Evolutionary conservation across 1,140 invertebrate genomes (phyloP).

Genomic region (Tetramorium parvispinum): DNA sequence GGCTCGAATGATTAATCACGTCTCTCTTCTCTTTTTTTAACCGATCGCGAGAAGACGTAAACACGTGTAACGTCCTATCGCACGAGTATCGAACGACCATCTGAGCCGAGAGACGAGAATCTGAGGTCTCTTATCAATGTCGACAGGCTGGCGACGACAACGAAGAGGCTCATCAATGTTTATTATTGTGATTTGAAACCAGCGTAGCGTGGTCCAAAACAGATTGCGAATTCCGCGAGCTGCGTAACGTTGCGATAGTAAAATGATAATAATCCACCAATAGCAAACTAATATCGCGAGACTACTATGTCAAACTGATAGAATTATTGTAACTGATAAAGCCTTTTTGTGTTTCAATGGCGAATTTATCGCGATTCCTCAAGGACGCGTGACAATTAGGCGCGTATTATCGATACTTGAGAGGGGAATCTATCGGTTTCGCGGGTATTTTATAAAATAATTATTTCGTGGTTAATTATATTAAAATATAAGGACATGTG

Average conservation of each 20-base stretch:
- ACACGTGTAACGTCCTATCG: background rate
- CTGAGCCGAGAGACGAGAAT: background rate
- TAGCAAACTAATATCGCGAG: background rate
- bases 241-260: background rate
- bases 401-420: background rate
- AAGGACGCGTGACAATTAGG: constrained; percentile 39
- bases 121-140: constrained; percentile 24
- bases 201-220: background rate
- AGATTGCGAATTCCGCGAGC: constrained; percentile 18
- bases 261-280: background rate
- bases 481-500: background rate
- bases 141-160: background rate
- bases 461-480: background rate
- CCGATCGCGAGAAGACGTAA: background rate
- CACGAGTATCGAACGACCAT: background rate
- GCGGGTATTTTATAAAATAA: background rate
- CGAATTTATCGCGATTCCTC: constrained; percentile 15
- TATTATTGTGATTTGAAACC: background rate
- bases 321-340: constrained; percentile 42
- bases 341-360: constrained; percentile 4
- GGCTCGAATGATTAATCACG: background rate
- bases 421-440: background rate
- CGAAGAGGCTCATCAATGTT: constrained; percentile 12
- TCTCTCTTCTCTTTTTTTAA: background rate
- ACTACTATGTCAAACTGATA: constrained; percentile 25